Evolutionary conservation across 2,113 vertebrate genomes (phyloP), one percentile per base, ranked within the genome.

Genomic region (Pseudopodoces humilis): DNA sequence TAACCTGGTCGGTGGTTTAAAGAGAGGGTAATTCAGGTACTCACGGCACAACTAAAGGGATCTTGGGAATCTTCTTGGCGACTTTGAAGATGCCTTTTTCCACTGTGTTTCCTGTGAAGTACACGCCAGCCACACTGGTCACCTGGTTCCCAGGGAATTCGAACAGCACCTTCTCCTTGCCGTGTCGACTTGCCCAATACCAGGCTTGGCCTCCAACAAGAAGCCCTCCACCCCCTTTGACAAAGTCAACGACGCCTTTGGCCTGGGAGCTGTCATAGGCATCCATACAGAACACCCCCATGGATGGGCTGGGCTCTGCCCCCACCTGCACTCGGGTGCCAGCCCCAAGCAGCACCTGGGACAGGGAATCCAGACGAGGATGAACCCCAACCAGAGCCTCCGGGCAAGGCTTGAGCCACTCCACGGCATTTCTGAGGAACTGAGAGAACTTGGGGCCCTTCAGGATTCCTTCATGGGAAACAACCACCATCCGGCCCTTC

Each of bases 131-230:
- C 91, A 99, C 98, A 1, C 98, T 98, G 84, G 97, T 98, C 72
- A 99, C 98, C 22, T 98, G 98, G 90, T 99, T 99, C 35, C 98
- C 99, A 22, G 97, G 97, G 92, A 99, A 99, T 3, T 92, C 88
- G 11, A 97, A 97, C 58, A 99, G 90, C 4, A 98, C 94, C 83
- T 98, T 98, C 50, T 98, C 96, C 15, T 97, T 96, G 3, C 98
- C 97, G 1, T 98, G 93, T 9, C 10, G 33, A 39, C 77, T 60
- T 7, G 98, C 97, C 99, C 99, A 99, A 58, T 92, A 35, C 98
- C 98, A 99, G 5, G 98, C 98, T 41, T 99, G 98, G 28, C 98
- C 99, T 5, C 98, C 99, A 15, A 99, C 91, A 22, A 99, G 97
- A 93, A 99, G 96, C 49, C 99, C 98, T 15, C 99, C 99, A 31